These are phyloP conservation scores for Cephus cinctus DNA, from an alignment of 1,140 invertebrate species.

Conservation along the genomic window DNA sequence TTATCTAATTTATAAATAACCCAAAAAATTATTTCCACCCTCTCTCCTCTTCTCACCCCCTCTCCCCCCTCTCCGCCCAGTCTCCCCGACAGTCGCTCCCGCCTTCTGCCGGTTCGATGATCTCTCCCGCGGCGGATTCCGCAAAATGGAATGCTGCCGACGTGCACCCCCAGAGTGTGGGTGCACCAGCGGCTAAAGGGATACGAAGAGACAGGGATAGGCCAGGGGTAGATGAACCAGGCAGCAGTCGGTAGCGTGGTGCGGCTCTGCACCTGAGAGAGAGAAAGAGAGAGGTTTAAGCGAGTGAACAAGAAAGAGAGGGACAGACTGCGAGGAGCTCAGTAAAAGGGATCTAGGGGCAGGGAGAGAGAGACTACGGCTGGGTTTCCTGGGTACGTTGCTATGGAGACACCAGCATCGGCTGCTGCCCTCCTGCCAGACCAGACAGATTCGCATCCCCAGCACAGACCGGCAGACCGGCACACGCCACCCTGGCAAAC, in stretches of 20 bases:
- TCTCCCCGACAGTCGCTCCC: too few relatives aligned
- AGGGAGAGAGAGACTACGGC: conserved; percentile 29
- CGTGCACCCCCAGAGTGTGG: too few relatives aligned
- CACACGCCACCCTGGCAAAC: neutral
- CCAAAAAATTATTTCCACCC: conserved; percentile 30
- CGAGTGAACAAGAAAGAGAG: conserved; percentile 12
- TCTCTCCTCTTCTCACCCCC: conserved; percentile 15
- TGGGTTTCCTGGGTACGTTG: conserved; percentile 55
- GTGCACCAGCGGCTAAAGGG: too few relatives aligned
- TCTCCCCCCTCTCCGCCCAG: neutral
- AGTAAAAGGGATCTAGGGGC: neutral
- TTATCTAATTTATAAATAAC: too few relatives aligned
- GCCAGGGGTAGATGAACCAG: conserved; percentile 51
- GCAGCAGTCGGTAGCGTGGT: conserved; percentile 24
- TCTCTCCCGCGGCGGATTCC: too few relatives aligned
- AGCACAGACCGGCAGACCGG: conserved; percentile 21
- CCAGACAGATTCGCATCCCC: conserved; percentile 50
- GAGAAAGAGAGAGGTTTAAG: conserved; percentile 18
- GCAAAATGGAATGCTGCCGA: too few relatives aligned
- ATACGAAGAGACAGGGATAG: neutral
- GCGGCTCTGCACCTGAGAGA: conserved; percentile 30
- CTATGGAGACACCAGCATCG: conserved; percentile 41
- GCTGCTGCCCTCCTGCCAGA: conserved; percentile 40
- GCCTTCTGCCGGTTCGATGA: too few relatives aligned
- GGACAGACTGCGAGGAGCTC: conserved; percentile 16